Percentiles rank a stretch among this genome's conserved stretches.
Conservation (phyloP, 2,113 vertebrate species). For the Hippopotamus amphibius region DNA sequence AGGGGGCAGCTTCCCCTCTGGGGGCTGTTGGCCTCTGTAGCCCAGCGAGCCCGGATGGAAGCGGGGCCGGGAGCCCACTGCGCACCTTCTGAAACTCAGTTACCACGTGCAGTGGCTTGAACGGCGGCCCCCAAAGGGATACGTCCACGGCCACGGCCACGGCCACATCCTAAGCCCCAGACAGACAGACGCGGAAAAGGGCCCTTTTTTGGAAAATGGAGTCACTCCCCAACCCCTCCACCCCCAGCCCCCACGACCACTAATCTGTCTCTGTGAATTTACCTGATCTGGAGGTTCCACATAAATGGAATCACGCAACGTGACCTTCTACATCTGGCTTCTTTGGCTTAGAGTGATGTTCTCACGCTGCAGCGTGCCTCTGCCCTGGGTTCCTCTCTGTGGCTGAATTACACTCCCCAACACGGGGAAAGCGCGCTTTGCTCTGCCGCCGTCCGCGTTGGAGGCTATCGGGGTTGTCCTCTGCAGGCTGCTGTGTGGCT, state of each 20-base stretch:
- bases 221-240: neutral
- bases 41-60: neutral
- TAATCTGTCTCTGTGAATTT: neutral
- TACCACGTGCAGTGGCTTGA: neutral
- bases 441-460: accelerated
- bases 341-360: neutral
- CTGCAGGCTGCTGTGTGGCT: neutral
- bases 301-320: neutral
- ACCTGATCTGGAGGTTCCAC: neutral
- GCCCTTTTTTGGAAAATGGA: neutral
- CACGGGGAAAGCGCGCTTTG: accelerated
- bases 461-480: too few relatives aligned
- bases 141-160: accelerated
- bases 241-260: neutral
- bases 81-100: neutral
- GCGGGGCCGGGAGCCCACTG: neutral
- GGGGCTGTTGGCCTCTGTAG: accelerated
- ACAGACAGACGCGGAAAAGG: neutral
- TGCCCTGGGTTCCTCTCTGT: too few relatives aligned
- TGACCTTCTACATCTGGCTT: neutral
- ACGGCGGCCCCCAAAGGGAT: neutral
- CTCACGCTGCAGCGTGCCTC: accelerated
- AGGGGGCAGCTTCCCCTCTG: neutral
- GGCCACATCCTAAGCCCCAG: neutral
- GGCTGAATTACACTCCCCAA: neutral